phyloP scores from a whole-genome alignment of 2,797 vertebrate species.

The Ciconia nigra region DNA sequence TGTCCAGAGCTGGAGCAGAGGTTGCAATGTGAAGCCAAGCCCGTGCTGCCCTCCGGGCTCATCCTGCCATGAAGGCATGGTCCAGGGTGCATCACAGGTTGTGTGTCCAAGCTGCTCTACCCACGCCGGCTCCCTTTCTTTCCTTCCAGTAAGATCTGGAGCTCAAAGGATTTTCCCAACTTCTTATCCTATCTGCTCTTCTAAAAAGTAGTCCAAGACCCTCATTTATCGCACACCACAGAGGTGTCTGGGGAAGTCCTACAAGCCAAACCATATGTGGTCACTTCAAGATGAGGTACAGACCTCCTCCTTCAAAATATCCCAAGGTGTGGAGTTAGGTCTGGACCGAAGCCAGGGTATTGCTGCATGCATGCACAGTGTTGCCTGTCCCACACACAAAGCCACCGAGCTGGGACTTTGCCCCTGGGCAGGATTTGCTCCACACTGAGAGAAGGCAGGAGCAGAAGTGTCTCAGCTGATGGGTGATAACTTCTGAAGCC shows the following conservation, averaged over 20 bases:
- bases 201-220: neutral
- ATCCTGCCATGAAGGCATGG: neutral
- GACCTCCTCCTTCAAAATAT: neutral
- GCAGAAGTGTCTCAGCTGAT: neutral
- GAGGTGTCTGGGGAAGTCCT: neutral
- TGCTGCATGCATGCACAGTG: rapidly evolving
- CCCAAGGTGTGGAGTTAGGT: neutral
- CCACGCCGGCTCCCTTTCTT: neutral
- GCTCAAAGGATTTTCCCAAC: neutral
- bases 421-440: neutral
- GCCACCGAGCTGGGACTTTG: rapidly evolving
- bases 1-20: neutral
- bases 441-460: rapidly evolving
- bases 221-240: neutral
- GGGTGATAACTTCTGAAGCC: neutral
- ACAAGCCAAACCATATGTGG: neutral
- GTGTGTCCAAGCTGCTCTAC: neutral
- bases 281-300: neutral
- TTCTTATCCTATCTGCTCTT: neutral
- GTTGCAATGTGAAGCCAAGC: neutral
- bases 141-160: neutral
- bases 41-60: neutral
- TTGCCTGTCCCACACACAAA: neutral
- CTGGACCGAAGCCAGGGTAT: neutral
- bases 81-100: neutral